phyloP scores from a whole-genome alignment of 2,797 vertebrate species.

The Pseudomugil gertrudae region DNA sequence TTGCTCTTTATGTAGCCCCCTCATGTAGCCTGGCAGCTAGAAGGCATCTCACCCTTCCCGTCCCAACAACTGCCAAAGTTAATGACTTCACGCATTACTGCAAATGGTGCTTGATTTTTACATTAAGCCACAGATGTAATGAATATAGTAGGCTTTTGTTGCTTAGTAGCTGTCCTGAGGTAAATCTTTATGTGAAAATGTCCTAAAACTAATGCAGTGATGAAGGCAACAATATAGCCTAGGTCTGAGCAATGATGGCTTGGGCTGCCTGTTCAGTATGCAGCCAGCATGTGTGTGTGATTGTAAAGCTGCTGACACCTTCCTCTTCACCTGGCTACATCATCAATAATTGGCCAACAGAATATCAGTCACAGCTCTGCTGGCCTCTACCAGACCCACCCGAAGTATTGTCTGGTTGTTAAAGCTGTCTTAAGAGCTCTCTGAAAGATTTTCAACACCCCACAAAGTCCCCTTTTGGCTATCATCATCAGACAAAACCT shows the following conservation, averaged over 20 bases:
- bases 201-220: conserved; percentile 72
- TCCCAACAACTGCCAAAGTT: conserved; percentile 82
- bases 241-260: conserved; percentile 58
- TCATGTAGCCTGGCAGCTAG: conserved; percentile 72
- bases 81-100: conserved; percentile 84
- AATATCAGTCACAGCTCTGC: conserved; percentile 73
- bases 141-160: conserved; percentile 74
- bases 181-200: conserved; percentile 70
- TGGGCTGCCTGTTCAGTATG: conserved; percentile 72
- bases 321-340: conserved; percentile 74
- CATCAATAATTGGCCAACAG: conserved; percentile 72
- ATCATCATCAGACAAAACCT: conserved; percentile 65
- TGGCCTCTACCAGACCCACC: conserved; percentile 60
- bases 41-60: conserved; percentile 76
- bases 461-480: conserved; percentile 53
- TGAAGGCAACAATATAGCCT: conserved; percentile 61
- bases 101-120: conserved; percentile 80
- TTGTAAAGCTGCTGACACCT: conserved; percentile 74
- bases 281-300: conserved; percentile 52
- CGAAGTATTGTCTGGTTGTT: conserved; percentile 54
- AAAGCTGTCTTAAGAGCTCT: conserved; percentile 61
- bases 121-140: conserved; percentile 81
- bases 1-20: conserved; percentile 72
- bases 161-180: conserved; percentile 66
- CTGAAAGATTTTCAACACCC: conserved; percentile 63